Percentiles rank a stretch among this genome's conserved stretches.
These are phyloP conservation scores for Epinephelus moara DNA, from an alignment of 2,113 vertebrate species.

Conservation along the genomic window DNA sequence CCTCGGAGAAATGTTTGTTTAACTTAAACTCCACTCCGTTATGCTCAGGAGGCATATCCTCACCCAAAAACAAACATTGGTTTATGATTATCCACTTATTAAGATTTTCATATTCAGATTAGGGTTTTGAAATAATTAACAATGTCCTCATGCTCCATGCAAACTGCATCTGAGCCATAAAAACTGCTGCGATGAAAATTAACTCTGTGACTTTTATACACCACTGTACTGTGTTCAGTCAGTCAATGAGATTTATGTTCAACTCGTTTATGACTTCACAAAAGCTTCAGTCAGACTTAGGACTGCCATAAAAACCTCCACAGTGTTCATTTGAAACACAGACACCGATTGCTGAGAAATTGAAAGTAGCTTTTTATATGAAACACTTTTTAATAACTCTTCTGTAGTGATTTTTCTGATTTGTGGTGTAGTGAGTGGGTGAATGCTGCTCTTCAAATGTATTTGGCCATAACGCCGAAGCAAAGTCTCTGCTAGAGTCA, in stretches of 20 bases:
- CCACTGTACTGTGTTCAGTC: background rate
- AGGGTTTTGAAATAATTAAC: background rate
- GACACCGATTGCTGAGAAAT: constrained; percentile 13
- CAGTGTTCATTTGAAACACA: background rate
- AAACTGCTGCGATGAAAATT: background rate
- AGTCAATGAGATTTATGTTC: constrained; percentile 6
- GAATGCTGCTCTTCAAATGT: background rate
- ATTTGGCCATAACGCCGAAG: background rate
- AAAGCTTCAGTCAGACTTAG: background rate
- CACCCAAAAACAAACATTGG: background rate
- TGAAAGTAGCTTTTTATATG: constrained; percentile 6
- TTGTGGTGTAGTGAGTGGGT: background rate
- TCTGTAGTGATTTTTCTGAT: background rate
- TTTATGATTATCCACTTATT: background rate
- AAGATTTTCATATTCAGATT: background rate
- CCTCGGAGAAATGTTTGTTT: background rate
- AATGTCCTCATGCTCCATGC: background rate
- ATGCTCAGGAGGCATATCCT: background rate
- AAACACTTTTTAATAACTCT: background rate
- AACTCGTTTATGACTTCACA: constrained; percentile 20
- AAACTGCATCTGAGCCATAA: background rate
- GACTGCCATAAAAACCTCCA: background rate
- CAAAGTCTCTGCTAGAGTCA: background rate
- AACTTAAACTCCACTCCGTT: background rate
- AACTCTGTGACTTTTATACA: background rate